Base-by-base conservation (phyloP, 2,113 vertebrate genomes). In the Oplegnathus fasciatus region DNA sequence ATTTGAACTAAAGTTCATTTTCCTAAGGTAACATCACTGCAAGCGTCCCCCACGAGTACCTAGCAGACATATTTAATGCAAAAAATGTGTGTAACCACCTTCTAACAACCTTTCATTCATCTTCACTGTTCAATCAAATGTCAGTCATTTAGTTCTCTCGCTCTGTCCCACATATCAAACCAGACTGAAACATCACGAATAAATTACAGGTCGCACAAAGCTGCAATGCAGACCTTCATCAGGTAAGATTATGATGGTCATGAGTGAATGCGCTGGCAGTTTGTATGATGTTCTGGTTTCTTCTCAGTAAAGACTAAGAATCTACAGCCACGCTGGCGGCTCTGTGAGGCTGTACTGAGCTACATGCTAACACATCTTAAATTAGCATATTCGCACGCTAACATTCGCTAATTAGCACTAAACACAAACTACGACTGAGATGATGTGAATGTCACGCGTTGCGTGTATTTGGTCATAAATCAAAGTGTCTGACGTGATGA, bases 1-100 rank as follows among this genome's bases (percentile, higher is more conserved):
- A 70, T 55, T 73, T 75, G 55, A 64, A 40, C 26, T 30, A 20
- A 52, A 84, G 70, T 65, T 70, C 14, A 32, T 30, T 68, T 42
- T 72, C 67, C 65, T 54, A 17, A 52, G 50, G 65, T 37, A 37
- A 52, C 32, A 30, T 75, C 66, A 50, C 40, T 20, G 5, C 14
- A 9, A 55, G 40, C 34, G n/a, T n/a, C n/a, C n/a, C 34, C 22
- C 2, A 4, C 8, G 0, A 20, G 44, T 40, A 4, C 26, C 28
- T 2, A 13, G 26, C 6, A 9, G 58, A 64, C 34, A 40, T 6
- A 6, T 26, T n/a, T 40, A 6, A 73, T 40, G 10, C 10, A 40
- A 14, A 37, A 62, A 1, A 62, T 10, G 18, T 22, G 11, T 34
- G 30, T 34, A 61, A 61, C 30, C 60, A 4, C 18, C 9, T 20